These are phyloP conservation scores for Lacanobia oleracea DNA, from an alignment of 2,888 invertebrate species.

Conservation along the genomic window DNA sequence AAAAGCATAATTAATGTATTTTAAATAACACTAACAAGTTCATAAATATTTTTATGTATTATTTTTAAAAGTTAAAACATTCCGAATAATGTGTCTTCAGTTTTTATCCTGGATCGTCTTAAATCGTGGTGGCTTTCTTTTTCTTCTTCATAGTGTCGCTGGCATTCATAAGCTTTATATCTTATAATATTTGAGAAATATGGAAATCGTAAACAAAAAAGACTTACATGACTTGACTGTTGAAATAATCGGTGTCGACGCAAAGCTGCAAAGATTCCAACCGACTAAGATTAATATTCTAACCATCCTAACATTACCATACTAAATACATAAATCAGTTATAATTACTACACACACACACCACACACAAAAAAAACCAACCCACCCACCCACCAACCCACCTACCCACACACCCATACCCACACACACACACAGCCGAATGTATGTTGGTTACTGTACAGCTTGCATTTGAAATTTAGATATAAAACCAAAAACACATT, in stretches of 20 bases:
- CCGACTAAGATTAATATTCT: conserved; percentile 16
- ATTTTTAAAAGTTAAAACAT: conserved; percentile 24
- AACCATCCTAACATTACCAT: conserved; percentile 27
- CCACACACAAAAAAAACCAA: too few relatives aligned
- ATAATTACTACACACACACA: too few relatives aligned
- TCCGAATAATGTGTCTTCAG: conserved; percentile 22
- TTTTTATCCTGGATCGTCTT: not conserved
- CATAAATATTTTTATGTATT: not conserved
- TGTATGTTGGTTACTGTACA: conserved; percentile 14
- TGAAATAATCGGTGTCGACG: not conserved
- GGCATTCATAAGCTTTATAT: not conserved
- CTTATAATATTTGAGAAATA: not conserved
- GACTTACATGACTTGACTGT: too few relatives aligned
- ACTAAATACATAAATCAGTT: conserved; percentile 40
- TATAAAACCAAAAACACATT: conserved; percentile 26
- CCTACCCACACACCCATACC: too few relatives aligned
- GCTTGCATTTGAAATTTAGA: conserved; percentile 6
- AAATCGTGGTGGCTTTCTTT: not conserved
- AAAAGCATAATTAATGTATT: conserved; percentile 1
- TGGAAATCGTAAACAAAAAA: not conserved
- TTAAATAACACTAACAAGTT: conserved; percentile 8
- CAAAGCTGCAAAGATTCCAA: conserved; percentile 19
- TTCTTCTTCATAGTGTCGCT: too few relatives aligned
- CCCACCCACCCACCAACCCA: too few relatives aligned
- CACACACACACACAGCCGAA: conserved; percentile 7